Base-by-base conservation (phyloP, 2,888 invertebrate genomes). In the Pogonocherus hispidulus region DNA sequence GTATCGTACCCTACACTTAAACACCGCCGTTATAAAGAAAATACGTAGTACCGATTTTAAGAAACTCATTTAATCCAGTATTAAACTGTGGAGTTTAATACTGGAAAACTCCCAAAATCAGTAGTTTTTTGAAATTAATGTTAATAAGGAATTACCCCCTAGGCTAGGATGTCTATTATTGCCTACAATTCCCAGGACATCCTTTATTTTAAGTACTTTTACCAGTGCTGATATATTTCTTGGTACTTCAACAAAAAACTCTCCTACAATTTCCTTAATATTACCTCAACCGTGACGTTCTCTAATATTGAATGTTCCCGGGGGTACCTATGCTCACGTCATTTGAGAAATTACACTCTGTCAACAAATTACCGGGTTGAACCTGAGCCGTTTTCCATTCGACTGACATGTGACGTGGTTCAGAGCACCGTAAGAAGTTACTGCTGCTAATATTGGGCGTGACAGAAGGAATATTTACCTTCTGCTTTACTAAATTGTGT, bases 321-420 rank as follows among this genome's bases (percentile, higher is more conserved):
- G 9, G 9, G 32, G 27, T 16, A 32, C 35, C 35, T 37, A 51
- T 35, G n/a, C n/a, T 32, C 37, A 22, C 51, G 19, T 20, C 51
- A 63, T 63, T 63, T 63, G 49, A 63, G 62, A 63, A 49, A 63
- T 63, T 63, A 37, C 52, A 37, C 35, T 20, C 19, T 35, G 51
- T 37, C 51, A 32, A 51, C 62, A 63, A 63, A 63, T 49, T 51
- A 52, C 62, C 35, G 49, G 32, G 41, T 37, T 59, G 41, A 51
- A 11, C 49, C n/a, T 23, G 49, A 23, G 46, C 23, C 20, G 41
- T 22, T 55, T 41, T 55, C 55, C 55, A 55, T 55, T 55, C 41
- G 20, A 20, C 20, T 19, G 41, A 55, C 37, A n/a, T n/a, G 55
- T 55, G 22, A 20, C 20, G 49, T 19, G 27, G 32, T 54, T 35